These are phyloP conservation scores for Frieseomelitta varia DNA, from an alignment of 1,140 invertebrate species.

Conservation along the genomic window DNA sequence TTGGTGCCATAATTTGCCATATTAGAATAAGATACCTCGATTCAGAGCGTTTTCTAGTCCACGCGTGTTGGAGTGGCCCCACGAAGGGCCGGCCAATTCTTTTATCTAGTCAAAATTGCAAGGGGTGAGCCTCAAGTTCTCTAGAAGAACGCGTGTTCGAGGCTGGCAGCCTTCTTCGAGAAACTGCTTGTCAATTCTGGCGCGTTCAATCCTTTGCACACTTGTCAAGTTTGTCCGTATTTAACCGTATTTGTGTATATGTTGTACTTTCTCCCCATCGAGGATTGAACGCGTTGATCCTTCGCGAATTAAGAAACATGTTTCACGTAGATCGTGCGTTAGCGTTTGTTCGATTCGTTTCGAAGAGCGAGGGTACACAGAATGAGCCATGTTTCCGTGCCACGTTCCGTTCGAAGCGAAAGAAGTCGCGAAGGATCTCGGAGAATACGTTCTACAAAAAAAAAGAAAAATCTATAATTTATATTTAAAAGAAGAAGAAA, in stretches of 20 bases:
- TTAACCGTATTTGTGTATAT: background rate
- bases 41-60: constrained; percentile 68
- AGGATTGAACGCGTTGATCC: background rate
- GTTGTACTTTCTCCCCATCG: background rate
- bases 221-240: background rate
- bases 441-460: background rate
- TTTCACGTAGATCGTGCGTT: background rate
- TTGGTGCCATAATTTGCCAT: constrained; percentile 77
- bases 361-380: background rate
- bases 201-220: background rate
- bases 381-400: background rate
- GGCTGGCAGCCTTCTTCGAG: background rate
- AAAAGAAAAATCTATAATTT: background rate
- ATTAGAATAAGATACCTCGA: constrained; percentile 64
- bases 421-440: background rate
- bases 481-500: background rate
- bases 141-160: background rate
- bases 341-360: background rate
- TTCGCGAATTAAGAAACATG: background rate
- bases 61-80: constrained; percentile 10
- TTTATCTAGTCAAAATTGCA: constrained; percentile 77
- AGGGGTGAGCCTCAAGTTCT: constrained; percentile 32
- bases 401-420: background rate
- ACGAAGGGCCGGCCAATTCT: constrained; percentile 5
- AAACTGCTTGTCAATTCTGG: background rate